Base-by-base conservation (phyloP, 2,113 vertebrate genomes). In the Hypocryptadius cinnamomeus region DNA sequence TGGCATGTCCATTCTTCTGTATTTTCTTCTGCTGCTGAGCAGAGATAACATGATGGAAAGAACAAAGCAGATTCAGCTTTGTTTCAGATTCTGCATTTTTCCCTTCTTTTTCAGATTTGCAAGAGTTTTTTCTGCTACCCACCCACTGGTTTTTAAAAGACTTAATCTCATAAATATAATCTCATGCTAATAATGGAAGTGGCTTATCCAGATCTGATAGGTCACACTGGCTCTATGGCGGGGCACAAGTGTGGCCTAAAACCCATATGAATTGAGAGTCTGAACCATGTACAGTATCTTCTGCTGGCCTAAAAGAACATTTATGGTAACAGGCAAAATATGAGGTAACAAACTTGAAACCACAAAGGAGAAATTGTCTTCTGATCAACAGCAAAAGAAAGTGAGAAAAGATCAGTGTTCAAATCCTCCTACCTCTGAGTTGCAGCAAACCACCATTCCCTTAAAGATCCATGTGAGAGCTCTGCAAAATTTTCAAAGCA, bases 401-500 rank as follows among this genome's bases (percentile, higher is more conserved):
- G 33, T 31, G 51, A 81, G 76, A 78, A 83, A 27, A 88, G 60
- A 80, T 56, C 39, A 56, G 64, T 85, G 85, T 60, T 91, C 22
- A 60, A 53, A 69, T 65, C 39, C 74, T 56, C 7, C 61, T 51
- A 3, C 45, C 35, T 80, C 79, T 73, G 95, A 78, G 65, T 86
- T 0, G 0, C 76, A 83, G 68, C 68, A 80, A 94, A 73, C 44
- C 45, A 10, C 33, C 33, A 1, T 82, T 79, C 78, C 87, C 79
- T 93, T 73, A 83, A 92, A 91, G 71, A 76, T 35, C 83, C 6
- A 3, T 44, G 42, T 9, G 69, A 90, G 82, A 71, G 71, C 65
- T 86, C 85, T 90, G 82, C 79, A 57, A 68, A 87, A 78, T n/a
- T 82, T 90, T 95, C 93, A 94, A 95, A 96, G 87, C 50, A 65